Base-by-base conservation (phyloP, 2,113 vertebrate genomes). In the Sigmodon hispidus region DNA sequence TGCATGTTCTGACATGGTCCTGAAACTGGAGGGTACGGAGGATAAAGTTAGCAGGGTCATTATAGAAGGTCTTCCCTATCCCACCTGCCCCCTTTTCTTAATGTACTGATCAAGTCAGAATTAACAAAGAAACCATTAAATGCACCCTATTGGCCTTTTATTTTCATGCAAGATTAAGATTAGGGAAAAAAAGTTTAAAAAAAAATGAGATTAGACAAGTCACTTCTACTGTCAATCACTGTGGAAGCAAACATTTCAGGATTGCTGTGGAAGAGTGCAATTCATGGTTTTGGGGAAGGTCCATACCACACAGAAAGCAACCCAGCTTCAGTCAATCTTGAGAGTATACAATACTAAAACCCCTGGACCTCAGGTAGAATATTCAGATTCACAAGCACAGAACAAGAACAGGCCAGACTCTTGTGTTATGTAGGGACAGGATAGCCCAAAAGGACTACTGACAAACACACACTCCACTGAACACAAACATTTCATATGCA, bases 1-100 rank as follows among this genome's bases (percentile, higher is more conserved):
- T 98, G 7, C 99, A 99, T 0, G 96, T 97, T 96, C 98, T 98
- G 89, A 98, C 96, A 0, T 99, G 99, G 48, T 99, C 99, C 89
- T 96, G 98, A 63, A 99, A 99, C 99, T 99, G 52, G 91, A 97
- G 94, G 94, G 86, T n/a, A 29, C 87, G 12, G 76, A 43, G 90
- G 16, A 90, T 19, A 43, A 93, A 0, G 6, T 77, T 52, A 34
- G 36, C 1, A 22, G 5, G 1, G 73, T 45, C 1, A 61, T 34
- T 0, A 10, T 48, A n/a, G 19, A 0, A 61, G 26, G 13, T 55
- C 5, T 2, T 34, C 69, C 65, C 67, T 16, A 0, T 81, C 55
- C 26, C 3, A 48, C 24, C 9, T 26, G 19, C 2, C 40, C 63
- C n/a, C 43, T 83, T 63, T 84, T 43, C 75, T 55, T 22, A 45